phyloP scores from a whole-genome alignment of 2,797 vertebrate genomes.

The Xerus rutilus region DNA sequence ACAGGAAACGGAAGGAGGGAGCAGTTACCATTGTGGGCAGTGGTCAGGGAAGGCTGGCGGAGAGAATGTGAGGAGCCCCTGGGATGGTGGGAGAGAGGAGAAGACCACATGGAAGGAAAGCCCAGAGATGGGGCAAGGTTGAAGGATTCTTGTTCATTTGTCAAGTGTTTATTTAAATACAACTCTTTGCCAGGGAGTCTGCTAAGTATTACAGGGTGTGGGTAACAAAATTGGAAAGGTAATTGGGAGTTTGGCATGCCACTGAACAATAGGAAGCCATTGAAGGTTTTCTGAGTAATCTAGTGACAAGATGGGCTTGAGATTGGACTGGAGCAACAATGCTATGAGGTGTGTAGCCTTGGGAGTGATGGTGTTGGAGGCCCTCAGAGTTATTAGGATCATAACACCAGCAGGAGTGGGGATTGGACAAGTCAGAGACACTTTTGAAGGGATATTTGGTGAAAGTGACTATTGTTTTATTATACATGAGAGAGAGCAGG shows the following conservation, averaged over 20 bases:
- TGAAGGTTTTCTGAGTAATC: background rate
- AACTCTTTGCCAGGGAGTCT: background rate
- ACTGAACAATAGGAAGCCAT: background rate
- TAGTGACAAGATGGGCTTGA: background rate
- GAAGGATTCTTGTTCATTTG: background rate
- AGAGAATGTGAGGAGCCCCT: background rate
- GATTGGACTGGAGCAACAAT: background rate
- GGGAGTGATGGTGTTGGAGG: background rate
- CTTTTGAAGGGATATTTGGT: background rate
- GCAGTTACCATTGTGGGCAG: fast-evolving
- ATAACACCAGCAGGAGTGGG: background rate
- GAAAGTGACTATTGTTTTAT: background rate
- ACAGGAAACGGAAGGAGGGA: background rate
- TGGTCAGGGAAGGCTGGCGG: background rate
- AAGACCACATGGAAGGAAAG: background rate
- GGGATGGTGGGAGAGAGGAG: background rate
- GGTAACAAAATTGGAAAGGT: background rate
- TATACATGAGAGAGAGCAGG: background rate
- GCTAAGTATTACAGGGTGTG: background rate
- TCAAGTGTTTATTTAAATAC: slow-evolving; percentile 43
- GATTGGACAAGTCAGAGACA: background rate
- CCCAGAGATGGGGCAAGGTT: background rate
- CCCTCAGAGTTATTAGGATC: background rate
- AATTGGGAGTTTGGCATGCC: background rate
- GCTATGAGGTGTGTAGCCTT: background rate